Percentiles rank a stretch among this genome's conserved stretches.
Evolutionary conservation across 2,888 invertebrate species (phyloP).

Genomic region (Dioctria rufipes): DNA sequence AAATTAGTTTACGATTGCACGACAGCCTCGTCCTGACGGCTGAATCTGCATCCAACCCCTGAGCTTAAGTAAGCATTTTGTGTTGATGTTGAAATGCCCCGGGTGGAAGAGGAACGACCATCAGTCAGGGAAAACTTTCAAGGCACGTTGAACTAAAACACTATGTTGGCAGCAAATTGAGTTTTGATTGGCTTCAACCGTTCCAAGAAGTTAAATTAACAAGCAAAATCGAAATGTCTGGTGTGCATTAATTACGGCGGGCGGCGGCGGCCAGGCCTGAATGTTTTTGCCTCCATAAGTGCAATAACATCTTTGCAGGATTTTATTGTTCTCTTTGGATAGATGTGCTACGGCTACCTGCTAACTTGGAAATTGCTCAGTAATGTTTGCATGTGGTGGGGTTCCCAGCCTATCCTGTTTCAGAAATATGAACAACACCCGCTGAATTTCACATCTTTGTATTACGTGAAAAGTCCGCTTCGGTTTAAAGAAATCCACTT

Average conservation of each 20-base stretch:
- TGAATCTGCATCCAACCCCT: slow-evolving; percentile 19
- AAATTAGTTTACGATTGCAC: slow-evolving; percentile 38
- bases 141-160: slow-evolving; percentile 5
- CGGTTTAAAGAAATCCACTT: no score
- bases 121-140: slow-evolving; percentile 10
- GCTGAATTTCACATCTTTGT: no score
- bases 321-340: no score
- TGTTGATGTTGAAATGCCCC: neutral
- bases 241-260: neutral
- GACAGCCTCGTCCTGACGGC: neutral
- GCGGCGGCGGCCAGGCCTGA: no score
- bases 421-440: no score
- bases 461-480: no score
- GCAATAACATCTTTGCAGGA: no score
- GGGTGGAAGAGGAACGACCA: neutral
- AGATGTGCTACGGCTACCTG: no score
- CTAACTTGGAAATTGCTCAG: no score
- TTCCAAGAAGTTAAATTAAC: slow-evolving; percentile 1
- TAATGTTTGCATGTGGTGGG: no score
- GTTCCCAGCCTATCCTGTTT: no score
- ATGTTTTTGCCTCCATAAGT: no score
- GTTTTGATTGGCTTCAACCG: slow-evolving; percentile 31
- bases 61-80: neutral
- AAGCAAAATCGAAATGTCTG: neutral
- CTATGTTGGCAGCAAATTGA: slow-evolving; percentile 1